phyloP scores from a whole-genome alignment of 2,113 vertebrate species.

The Poeciliopsis occidentalis region DNA sequence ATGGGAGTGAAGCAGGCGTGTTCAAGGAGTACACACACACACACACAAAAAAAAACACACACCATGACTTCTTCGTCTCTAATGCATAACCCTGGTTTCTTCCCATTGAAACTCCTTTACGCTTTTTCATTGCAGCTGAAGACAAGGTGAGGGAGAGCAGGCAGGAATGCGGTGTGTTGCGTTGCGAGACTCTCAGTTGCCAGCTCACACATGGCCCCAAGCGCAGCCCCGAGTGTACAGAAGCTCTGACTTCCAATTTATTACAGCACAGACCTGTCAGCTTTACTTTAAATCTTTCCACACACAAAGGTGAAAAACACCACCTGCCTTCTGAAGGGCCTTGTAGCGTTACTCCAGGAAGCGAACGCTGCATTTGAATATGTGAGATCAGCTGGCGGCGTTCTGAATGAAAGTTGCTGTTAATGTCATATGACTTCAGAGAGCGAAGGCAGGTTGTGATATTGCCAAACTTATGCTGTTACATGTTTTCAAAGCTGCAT shows the following conservation, averaged over 20 bases:
- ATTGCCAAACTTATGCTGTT: conserved; percentile 3
- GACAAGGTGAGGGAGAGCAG: conserved; percentile 48
- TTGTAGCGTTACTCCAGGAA: conserved; percentile 7
- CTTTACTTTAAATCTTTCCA: conserved; percentile 9
- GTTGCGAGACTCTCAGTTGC: conserved; percentile 13
- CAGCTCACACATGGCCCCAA: conserved; percentile 44
- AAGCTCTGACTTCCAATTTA: conserved; percentile 28
- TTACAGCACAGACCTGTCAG: conserved; percentile 17
- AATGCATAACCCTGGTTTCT: neutral
- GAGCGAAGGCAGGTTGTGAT: neutral
- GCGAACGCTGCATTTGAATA: conserved; percentile 24
- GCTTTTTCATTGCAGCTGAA: conserved; percentile 8
- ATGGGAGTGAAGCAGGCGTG: neutral
- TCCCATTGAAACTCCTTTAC: conserved; percentile 1
- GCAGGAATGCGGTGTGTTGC: conserved; percentile 53
- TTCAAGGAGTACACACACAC: neutral
- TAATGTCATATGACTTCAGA: neutral
- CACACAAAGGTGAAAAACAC: conserved; percentile 7
- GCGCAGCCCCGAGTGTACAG: conserved; percentile 14
- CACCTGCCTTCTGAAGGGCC: conserved; percentile 15
- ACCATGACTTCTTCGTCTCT: conserved; percentile 7
- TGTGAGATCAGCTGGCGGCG: conserved; percentile 12
- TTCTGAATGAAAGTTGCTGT: conserved; percentile 39
- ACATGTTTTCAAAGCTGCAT: neutral
- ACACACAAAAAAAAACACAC: neutral